Percentiles rank a stretch among this genome's conserved stretches.
phyloP scores from a whole-genome alignment of 2,888 invertebrate genomes.

The Heliconius ethilla region DNA sequence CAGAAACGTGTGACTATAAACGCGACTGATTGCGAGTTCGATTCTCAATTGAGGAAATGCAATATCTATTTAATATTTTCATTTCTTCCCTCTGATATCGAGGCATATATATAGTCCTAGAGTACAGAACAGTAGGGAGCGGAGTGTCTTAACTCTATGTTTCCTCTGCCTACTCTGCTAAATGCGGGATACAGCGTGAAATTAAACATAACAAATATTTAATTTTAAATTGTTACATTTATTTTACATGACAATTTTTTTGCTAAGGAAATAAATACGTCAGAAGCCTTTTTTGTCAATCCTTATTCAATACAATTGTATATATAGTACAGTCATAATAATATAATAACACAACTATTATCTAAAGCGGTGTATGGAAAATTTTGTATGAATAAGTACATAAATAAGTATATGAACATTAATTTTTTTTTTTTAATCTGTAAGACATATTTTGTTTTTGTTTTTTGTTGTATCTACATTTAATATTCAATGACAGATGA shows the following conservation, averaged over 20 bases:
- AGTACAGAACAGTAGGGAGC: too few species aligned
- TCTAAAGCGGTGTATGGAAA: slow-evolving; percentile 10
- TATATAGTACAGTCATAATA: slow-evolving; percentile 11
- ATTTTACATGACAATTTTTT: neutral
- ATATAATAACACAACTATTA: slow-evolving; percentile 16
- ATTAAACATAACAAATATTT: too few species aligned
- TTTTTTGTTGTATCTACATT: neutral
- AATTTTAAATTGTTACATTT: neutral
- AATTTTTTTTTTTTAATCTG: neutral
- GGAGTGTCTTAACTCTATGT: too few species aligned
- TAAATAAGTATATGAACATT: neutral
- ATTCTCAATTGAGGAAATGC: too few species aligned
- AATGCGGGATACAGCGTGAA: too few species aligned
- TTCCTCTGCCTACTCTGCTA: too few species aligned
- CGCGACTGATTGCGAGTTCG: too few species aligned
- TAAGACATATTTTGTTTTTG: neutral
- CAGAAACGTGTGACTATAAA: too few species aligned
- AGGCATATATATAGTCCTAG: too few species aligned
- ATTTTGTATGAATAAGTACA: slow-evolving; percentile 17
- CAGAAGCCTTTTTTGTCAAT: slow-evolving; percentile 45
- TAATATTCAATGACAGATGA: neutral
- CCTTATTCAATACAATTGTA: slow-evolving; percentile 15
- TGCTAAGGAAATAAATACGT: slow-evolving; percentile 50
- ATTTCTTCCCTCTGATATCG: too few species aligned
- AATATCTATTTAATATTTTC: too few species aligned